A percentile compares a stretch with the other conserved stretches of the same genome.
Conservation (phyloP, 2,797 vertebrate species). For the Pampus argenteus region DNA sequence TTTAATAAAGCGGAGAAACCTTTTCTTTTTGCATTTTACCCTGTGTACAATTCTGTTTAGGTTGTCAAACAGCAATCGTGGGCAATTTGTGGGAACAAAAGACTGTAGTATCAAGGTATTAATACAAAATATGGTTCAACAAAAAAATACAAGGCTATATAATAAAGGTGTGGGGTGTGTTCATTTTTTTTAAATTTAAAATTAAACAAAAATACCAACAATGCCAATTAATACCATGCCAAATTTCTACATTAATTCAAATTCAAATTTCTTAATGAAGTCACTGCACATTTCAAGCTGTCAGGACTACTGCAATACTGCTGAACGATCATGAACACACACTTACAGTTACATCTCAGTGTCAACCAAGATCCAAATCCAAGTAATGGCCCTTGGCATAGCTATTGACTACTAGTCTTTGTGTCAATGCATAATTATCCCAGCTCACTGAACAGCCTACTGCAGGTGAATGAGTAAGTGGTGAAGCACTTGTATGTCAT, state of each 20-base stretch:
- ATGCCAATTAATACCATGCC: not conserved
- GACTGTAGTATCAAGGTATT: not conserved
- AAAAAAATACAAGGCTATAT: not conserved
- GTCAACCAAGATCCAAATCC: conserved; percentile 50
- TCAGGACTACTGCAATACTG: not conserved
- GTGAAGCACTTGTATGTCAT: conserved; percentile 51
- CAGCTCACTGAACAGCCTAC: conserved; percentile 55
- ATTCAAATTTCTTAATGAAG: conserved; percentile 8
- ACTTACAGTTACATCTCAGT: conserved; percentile 15
- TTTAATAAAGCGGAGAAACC: conserved; percentile 30
- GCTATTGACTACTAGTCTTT: conserved; percentile 69
- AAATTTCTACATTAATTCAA: not conserved
- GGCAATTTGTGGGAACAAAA: not conserved
- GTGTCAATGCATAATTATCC: conserved; percentile 71
- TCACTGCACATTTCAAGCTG: not conserved
- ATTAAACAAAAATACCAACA: conserved; percentile 9
- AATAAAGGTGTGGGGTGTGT: not conserved
- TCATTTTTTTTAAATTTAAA: not conserved
- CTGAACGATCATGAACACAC: conserved; percentile 3
- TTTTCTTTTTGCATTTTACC: conserved; percentile 21
- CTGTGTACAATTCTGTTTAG: not conserved
- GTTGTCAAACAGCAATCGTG: not conserved
- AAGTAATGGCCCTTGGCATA: conserved; percentile 62
- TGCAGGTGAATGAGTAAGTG: conserved; percentile 65
- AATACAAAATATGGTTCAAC: not conserved